phyloP scores from a whole-genome alignment of 35 echinoderm and acorn worm species.

The Apostichopus californicus region DNA sequence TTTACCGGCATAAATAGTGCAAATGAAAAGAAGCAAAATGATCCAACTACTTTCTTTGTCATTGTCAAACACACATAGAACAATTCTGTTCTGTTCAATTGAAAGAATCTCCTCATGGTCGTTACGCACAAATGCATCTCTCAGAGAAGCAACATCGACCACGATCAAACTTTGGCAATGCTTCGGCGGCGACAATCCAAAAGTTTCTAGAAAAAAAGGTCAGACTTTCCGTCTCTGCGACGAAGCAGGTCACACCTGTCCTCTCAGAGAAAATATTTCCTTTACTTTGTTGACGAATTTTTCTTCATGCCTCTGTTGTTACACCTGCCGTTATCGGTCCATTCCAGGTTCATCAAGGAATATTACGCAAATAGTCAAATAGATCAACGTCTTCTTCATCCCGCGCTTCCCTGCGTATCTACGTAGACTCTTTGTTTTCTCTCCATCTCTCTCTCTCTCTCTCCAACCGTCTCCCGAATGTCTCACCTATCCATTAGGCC shows the following conservation, averaged over 20 bases:
- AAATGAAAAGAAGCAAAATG: no score
- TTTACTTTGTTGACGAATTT: constrained; percentile 22
- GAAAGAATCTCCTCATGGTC: no score
- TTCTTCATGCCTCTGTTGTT: constrained; percentile 15
- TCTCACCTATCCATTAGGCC: constrained; percentile 60
- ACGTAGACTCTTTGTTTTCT: neutral
- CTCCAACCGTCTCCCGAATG: constrained; percentile 42
- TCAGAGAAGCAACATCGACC: no score
- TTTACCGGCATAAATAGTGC: no score
- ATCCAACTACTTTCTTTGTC: no score
- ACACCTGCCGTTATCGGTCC: constrained; percentile 23
- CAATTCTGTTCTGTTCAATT: no score
- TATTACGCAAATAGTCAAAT: constrained; percentile 50
- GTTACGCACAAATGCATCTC: no score
- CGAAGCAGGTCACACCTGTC: neutral
- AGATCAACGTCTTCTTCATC: constrained; percentile 42
- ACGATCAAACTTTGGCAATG: no score
- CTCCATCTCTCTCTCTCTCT: neutral
- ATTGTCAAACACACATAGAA: no score
- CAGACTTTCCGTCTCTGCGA: neutral
- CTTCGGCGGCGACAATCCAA: no score
- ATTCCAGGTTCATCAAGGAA: constrained; percentile 34
- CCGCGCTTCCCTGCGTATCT: neutral
- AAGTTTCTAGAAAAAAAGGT: neutral
- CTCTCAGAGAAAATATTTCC: neutral